Evolutionary conservation across 2,113 vertebrate genomes (phyloP).

Genomic region (Mesocricetus auratus): DNA sequence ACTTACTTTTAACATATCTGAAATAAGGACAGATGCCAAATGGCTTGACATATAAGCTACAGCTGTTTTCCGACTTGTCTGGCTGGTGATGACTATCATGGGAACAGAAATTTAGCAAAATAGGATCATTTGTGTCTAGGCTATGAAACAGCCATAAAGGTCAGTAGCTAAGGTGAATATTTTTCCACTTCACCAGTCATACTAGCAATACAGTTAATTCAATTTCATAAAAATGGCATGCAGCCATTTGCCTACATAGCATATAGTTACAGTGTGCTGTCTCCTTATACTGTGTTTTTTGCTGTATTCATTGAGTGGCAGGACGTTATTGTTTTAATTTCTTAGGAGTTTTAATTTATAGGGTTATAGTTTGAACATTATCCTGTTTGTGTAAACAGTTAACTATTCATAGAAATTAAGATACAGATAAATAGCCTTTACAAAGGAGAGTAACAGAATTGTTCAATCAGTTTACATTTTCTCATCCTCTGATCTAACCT

Average conservation of each 20-base stretch:
- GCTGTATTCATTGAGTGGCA: neutral
- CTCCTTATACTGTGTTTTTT: neutral
- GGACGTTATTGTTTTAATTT: neutral
- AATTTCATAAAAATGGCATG: constrained; percentile 13
- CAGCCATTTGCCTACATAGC: neutral
- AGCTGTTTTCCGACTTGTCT: constrained; percentile 48
- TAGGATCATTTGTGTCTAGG: constrained; percentile 42
- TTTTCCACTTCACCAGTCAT: constrained; percentile 46
- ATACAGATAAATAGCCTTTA: neutral
- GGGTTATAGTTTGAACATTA: neutral
- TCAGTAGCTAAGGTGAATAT: constrained; percentile 40
- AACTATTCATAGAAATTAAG: neutral
- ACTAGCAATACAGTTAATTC: neutral
- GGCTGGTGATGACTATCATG: constrained; percentile 3
- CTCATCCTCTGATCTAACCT: neutral
- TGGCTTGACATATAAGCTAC: constrained; percentile 28
- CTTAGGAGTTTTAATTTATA: neutral
- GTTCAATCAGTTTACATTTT: neutral
- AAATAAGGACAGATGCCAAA: constrained; percentile 32
- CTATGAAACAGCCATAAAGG: constrained; percentile 44
- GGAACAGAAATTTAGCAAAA: constrained; percentile 59
- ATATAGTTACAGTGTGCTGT: neutral
- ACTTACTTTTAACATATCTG: constrained; percentile 18
- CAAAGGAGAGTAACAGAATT: neutral
- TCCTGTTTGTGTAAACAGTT: neutral